Percentiles rank a stretch among this genome's conserved stretches.
Evolutionary conservation across 2,888 invertebrate genomes (phyloP).

Genomic region (Noctuana brunneofusca): DNA sequence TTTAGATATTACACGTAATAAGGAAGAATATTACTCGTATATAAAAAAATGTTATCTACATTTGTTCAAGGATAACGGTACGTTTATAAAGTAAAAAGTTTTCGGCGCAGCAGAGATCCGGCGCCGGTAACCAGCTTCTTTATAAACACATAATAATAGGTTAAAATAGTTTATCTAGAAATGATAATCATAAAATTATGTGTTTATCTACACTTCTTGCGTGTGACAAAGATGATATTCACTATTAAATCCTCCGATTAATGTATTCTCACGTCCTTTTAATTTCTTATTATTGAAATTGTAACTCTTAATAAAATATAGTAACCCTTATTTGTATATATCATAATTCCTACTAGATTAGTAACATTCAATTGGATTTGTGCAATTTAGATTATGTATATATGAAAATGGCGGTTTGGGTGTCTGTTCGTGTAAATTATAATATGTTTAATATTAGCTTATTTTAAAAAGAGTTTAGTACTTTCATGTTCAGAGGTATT

Average conservation of each 20-base stretch:
- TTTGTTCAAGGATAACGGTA: neutral
- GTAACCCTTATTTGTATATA: constrained; percentile 25
- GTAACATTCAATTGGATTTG: constrained; percentile 57
- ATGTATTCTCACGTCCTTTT: neutral
- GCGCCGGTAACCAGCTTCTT: constrained; percentile 3
- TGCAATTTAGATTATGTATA: constrained; percentile 64
- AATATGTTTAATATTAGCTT: no score
- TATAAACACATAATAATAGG: no score
- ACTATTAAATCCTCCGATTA: neutral
- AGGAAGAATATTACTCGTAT: no score
- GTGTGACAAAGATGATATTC: neutral
- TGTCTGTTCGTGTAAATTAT: constrained; percentile 7
- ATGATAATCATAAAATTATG: neutral
- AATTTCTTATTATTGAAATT: neutral
- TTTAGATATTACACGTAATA: constrained; percentile 32
- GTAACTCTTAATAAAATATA: neutral
- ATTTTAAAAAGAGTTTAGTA: no score
- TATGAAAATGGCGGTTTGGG: constrained; percentile 29
- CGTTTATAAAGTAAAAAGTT: constrained; percentile 11
- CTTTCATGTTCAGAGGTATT: no score
- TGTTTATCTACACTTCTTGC: neutral
- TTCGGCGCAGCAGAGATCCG: neutral
- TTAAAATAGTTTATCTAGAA: no score
- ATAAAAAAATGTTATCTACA: neutral
- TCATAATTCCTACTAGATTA: constrained; percentile 43